Conservation (phyloP, 2,113 vertebrate genomes). For the human region DNA sequence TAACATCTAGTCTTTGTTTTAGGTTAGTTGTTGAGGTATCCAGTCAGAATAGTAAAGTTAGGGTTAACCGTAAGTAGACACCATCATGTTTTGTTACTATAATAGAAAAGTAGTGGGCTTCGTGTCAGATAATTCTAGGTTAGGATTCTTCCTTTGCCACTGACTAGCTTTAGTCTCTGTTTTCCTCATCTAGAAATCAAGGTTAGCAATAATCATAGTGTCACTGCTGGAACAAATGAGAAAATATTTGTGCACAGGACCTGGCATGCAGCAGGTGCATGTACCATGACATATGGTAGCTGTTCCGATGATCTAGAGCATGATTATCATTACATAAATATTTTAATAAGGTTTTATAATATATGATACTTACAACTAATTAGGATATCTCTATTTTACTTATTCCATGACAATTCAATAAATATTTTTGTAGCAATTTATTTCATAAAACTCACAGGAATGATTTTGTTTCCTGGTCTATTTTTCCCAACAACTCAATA, state of each 20-base stretch:
- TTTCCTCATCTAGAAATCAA: neutral
- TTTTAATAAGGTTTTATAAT: neutral
- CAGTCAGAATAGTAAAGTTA: neutral
- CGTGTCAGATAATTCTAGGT: neutral
- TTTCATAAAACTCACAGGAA: constrained; percentile 3
- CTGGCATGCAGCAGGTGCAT: neutral
- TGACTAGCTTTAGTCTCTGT: neutral
- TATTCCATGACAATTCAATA: neutral
- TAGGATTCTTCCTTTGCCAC: neutral
- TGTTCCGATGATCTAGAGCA: neutral
- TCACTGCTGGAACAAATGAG: neutral
- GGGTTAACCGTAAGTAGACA: neutral
- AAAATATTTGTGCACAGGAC: neutral
- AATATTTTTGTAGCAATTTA: neutral
- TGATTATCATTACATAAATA: neutral
- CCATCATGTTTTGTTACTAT: neutral
- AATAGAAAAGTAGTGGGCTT: neutral
- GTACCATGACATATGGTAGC: neutral
- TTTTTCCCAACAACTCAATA: neutral
- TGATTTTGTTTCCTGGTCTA: neutral
- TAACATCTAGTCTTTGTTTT: neutral
- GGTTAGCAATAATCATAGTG: neutral
- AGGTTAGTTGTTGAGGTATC: neutral
- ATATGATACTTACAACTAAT: neutral
- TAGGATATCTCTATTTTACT: neutral